Evolutionary conservation across 2,113 vertebrate genomes (phyloP).

Genomic region (Varanus komodoensis): DNA sequence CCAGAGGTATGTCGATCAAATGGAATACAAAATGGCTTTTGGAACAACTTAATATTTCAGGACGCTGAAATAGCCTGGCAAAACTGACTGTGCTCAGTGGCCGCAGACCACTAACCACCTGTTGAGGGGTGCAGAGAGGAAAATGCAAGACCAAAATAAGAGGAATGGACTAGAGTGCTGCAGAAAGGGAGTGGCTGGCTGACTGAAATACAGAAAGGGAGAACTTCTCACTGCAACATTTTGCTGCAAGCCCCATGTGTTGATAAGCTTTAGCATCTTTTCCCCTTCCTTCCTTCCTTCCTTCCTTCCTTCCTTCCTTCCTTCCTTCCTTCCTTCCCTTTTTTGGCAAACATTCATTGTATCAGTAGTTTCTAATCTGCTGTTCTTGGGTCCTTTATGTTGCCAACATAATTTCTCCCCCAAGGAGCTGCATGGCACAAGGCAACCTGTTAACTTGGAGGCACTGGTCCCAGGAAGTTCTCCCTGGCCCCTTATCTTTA

Average conservation of each 20-base stretch:
- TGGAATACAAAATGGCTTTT: too few relatives aligned
- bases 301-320: not conserved
- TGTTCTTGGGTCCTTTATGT: not conserved
- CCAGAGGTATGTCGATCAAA: too few relatives aligned
- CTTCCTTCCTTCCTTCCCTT: not conserved
- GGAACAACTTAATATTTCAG: too few relatives aligned
- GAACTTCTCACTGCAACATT: not conserved
- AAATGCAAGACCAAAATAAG: not conserved
- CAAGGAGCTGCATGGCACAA: not conserved
- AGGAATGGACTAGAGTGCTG: not conserved
- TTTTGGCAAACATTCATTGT: slow-evolving; percentile 38
- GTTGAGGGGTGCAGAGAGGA: too few relatives aligned
- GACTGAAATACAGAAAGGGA: not conserved
- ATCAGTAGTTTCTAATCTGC: slow-evolving; percentile 37
- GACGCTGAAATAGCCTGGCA: too few relatives aligned
- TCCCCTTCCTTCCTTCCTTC: not conserved
- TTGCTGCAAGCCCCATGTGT: not conserved
- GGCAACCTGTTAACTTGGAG: not conserved
- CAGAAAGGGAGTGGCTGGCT: not conserved
- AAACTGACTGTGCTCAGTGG: too few relatives aligned
- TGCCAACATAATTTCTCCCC: slow-evolving; percentile 32
- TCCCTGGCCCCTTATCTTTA: not conserved
- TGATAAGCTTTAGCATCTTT: not conserved
- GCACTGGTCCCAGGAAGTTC: too few relatives aligned
- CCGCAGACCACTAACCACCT: too few relatives aligned